phyloP scores from a whole-genome alignment of 35 echinoderm and acorn worm genomes.

The Strongylocentrotus purpuratus region DNA sequence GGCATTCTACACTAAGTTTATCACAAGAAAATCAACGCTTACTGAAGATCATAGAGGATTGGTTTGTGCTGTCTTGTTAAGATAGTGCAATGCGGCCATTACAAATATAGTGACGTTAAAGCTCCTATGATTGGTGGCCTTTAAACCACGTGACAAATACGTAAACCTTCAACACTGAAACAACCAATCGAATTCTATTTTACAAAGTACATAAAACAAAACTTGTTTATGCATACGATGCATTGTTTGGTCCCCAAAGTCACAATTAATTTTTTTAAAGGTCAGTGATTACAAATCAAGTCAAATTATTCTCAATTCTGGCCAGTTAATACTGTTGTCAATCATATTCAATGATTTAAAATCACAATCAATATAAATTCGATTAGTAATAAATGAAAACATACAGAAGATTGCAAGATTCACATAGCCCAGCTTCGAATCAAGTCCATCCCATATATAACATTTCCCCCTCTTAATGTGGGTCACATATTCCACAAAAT shows the following conservation, averaged over 20 bases:
- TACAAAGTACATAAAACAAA: not conserved
- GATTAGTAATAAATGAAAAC: not conserved
- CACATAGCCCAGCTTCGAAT: not conserved
- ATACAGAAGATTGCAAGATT: not conserved
- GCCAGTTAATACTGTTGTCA: slow-evolving; percentile 10
- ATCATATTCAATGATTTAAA: not conserved
- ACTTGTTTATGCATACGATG: not conserved
- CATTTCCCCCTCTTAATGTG: not conserved
- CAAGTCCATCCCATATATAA: not conserved
- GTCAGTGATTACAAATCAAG: not conserved
- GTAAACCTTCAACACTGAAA: not conserved
- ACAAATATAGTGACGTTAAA: not conserved
- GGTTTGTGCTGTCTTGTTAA: not conserved
- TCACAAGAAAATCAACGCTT: not conserved
- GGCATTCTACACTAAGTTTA: not conserved
- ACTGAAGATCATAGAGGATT: not conserved
- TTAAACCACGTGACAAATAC: not conserved
- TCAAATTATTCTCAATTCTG: not conserved
- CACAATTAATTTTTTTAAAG: not conserved
- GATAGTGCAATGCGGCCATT: no score
- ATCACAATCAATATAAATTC: not conserved
- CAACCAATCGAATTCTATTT: not conserved
- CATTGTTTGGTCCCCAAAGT: not conserved
- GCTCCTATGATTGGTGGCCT: not conserved
- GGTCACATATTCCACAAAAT: not conserved